Base-by-base conservation (phyloP, 1,140 invertebrate species). In the Octopus bimaculoides region DNA sequence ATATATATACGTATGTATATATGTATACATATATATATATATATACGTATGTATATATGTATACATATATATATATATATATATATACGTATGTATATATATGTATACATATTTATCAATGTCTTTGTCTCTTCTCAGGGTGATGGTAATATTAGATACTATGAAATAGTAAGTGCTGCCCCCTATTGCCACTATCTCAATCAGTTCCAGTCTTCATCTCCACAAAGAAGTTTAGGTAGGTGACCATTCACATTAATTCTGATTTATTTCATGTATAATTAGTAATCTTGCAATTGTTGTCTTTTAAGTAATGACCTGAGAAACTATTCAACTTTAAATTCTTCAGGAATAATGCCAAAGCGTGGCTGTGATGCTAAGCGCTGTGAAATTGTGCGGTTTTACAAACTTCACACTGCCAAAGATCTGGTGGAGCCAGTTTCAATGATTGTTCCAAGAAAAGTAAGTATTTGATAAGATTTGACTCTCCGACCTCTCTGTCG, bases 121-220 rank as follows among this genome's bases (percentile, higher is more conserved):
- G 12, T 75, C 5, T 75, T 75, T 75, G 12, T 8, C 52, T 75
- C 8, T 0, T 20, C 14, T 20, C 86, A 97, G 93, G 96, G 96
- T 4, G 96, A 98, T 88, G 96, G 96, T 9, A 97, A 96, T 86
- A 97, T 98, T 81, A 92, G 96, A 9, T 98, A 98, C 89, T 98
- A 97, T 90, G 97, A 98, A 91, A 93, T 98, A 52, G 94, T 94
- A 0, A 93, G 96, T 83, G 94, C 96, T 83, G 89, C 93, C 4
- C 96, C 96, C 0, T 97, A 94, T 89, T 92, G 96, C 80, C 94
- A 97, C 90, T 98, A 95, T 89, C 92, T 98, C 4, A 97, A 94
- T 88, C 95, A 97, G 86, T 98, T 95, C 89, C 93, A 96, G n/a
- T 97, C 96, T 14, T 95, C 95, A 5, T 96, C 98, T 90, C 98